phyloP scores from a whole-genome alignment of 2,113 vertebrate species.

The Coptodon bakossiorum region DNA sequence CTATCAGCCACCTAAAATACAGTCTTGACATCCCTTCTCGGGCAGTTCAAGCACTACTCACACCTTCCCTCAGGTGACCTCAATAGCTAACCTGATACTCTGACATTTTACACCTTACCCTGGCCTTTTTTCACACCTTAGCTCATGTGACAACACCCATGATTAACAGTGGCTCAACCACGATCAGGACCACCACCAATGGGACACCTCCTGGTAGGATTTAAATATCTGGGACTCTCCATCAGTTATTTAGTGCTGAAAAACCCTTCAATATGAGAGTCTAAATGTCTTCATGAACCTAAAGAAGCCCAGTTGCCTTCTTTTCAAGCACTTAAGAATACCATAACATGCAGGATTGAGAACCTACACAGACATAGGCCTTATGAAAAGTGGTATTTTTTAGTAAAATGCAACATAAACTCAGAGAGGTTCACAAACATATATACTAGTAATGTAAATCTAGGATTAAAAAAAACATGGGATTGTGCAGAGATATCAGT shows the following conservation, averaged over 20 bases:
- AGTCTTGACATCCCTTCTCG: neutral
- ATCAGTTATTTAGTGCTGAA: neutral
- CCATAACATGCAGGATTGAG: neutral
- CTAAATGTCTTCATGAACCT: neutral
- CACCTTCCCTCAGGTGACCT: neutral
- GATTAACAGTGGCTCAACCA: neutral
- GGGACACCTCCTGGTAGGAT: neutral
- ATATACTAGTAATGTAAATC: neutral
- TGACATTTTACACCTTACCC: neutral
- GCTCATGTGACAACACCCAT: neutral
- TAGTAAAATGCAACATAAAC: neutral
- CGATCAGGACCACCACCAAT: neutral
- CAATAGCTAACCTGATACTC: neutral
- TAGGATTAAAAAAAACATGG: neutral
- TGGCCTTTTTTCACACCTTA: neutral
- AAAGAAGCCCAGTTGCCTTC: neutral
- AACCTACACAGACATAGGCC: neutral
- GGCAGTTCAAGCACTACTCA: neutral
- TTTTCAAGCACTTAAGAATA: neutral
- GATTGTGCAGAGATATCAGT: neutral
- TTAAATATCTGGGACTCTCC: neutral
- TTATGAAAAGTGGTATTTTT: neutral
- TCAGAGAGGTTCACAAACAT: neutral
- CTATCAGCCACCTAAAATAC: neutral
- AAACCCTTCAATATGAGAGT: neutral